Evolutionary conservation across 2,888 invertebrate genomes (phyloP).

Genomic region (Rhingia rostrata): DNA sequence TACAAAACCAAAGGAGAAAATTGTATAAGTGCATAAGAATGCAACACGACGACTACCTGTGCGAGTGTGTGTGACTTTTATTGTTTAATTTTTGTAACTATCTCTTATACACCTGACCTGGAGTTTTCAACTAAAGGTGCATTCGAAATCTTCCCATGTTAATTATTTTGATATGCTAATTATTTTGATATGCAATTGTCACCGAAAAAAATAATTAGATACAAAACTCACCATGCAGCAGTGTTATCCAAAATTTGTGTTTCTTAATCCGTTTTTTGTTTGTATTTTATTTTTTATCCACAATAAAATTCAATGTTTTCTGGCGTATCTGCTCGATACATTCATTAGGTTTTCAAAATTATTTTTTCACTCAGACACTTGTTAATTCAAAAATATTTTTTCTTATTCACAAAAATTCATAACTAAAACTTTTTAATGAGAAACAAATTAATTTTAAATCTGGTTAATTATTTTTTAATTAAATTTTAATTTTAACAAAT

Average conservation of each 20-base stretch:
- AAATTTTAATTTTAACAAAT: conserved; percentile 48
- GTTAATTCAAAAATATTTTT: conserved; percentile 52
- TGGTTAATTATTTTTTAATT: conserved; percentile 1
- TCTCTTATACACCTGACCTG: conserved; percentile 55
- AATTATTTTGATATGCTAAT: background rate
- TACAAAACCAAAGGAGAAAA: background rate
- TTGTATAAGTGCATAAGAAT: conserved; percentile 27
- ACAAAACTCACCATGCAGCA: conserved; percentile 47
- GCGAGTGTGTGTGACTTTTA: conserved; percentile 39
- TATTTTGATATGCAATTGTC: background rate
- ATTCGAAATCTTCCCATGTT: background rate
- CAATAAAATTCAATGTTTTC: conserved; percentile 44
- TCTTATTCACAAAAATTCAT: conserved; percentile 54
- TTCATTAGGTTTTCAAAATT: conserved; percentile 28
- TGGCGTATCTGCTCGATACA: conserved; percentile 34
- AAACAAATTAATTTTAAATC: conserved; percentile 21
- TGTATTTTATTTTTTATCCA: conserved; percentile 28
- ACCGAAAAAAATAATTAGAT: conserved; percentile 4
- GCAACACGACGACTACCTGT: background rate
- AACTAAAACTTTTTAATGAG: conserved; percentile 53
- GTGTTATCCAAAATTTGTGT: conserved; percentile 59
- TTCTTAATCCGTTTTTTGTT: conserved; percentile 37
- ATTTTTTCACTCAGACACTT: conserved; percentile 61
- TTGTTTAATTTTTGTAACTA: conserved; percentile 14
- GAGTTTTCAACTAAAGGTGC: conserved; percentile 13